Percentiles rank a stretch among this genome's conserved stretches.
Conservation (phyloP, 2,113 vertebrate species). For the Mobula birostris region DNA sequence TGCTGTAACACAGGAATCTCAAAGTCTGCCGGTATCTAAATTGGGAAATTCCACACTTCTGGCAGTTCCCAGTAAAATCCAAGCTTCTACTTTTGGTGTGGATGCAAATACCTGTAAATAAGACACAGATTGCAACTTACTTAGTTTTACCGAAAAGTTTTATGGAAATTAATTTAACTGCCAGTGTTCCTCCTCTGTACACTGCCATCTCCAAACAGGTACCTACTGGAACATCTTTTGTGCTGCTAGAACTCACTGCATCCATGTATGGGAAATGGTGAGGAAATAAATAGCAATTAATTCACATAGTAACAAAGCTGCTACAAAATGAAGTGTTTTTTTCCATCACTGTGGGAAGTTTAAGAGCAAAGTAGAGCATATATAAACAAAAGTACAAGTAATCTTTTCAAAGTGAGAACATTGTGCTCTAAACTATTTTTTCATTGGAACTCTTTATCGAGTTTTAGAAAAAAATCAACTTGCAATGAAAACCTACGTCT, state of each 20-base stretch:
- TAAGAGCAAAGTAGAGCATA: not conserved
- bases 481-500: not conserved
- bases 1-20: too few relatives aligned
- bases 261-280: not conserved
- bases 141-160: not conserved
- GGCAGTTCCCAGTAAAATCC: too few relatives aligned
- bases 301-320: not conserved
- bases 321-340: not conserved
- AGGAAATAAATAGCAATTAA: not conserved
- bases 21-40: too few relatives aligned
- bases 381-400: not conserved
- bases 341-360: not conserved
- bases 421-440: not conserved
- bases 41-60: too few relatives aligned
- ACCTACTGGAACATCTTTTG: not conserved
- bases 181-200: not conserved
- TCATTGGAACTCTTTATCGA: not conserved
- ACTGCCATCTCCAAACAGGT: not conserved
- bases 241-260: not conserved
- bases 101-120: not conserved
- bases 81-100: too few relatives aligned
- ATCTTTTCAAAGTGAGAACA: not conserved
- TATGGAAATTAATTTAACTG: not conserved
- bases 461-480: not conserved
- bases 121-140: not conserved